Evolutionary conservation across 2,888 invertebrate species (phyloP).

Genomic region (Hylaea fasciaria): DNA sequence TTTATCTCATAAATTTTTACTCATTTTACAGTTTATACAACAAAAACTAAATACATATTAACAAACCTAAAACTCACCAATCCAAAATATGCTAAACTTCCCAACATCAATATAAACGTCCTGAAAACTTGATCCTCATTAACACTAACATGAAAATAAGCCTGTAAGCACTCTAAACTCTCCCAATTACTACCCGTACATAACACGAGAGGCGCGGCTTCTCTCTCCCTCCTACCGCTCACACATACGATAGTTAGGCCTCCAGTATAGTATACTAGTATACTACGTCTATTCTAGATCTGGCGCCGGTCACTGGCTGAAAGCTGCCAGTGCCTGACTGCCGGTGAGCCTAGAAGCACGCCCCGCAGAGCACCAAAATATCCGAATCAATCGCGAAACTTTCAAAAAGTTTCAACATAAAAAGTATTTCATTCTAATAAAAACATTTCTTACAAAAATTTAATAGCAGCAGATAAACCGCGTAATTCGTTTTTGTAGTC

Average conservation of each 20-base stretch:
- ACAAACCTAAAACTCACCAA: too few relatives aligned
- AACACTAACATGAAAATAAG: too few relatives aligned
- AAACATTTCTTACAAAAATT: conserved; percentile 20
- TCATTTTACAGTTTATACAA: too few relatives aligned
- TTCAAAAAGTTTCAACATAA: conserved; percentile 34
- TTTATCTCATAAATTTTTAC: too few relatives aligned
- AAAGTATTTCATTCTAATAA: too few relatives aligned
- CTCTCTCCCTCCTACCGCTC: conserved; percentile 15
- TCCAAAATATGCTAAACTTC: too few relatives aligned
- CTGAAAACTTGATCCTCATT: too few relatives aligned
- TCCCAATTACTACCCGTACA: too few relatives aligned
- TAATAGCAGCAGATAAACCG: conserved; percentile 5
- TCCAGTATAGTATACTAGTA: conserved; percentile 50
- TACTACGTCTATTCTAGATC: conserved; percentile 79
- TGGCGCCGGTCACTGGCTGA: conserved; percentile 55
- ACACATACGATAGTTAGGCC: conserved; percentile 38
- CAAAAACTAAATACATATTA: too few relatives aligned
- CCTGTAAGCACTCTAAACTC: too few relatives aligned
- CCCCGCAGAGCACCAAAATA: conserved; percentile 27
- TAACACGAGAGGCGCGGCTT: not conserved
- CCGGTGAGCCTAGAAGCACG: conserved; percentile 69
- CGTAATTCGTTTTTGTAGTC: conserved; percentile 27
- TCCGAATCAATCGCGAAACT: conserved; percentile 34
- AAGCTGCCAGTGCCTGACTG: conserved; percentile 63
- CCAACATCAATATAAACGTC: too few relatives aligned